Conservation (phyloP, 2,113 vertebrate species). For the Fulica atra region DNA sequence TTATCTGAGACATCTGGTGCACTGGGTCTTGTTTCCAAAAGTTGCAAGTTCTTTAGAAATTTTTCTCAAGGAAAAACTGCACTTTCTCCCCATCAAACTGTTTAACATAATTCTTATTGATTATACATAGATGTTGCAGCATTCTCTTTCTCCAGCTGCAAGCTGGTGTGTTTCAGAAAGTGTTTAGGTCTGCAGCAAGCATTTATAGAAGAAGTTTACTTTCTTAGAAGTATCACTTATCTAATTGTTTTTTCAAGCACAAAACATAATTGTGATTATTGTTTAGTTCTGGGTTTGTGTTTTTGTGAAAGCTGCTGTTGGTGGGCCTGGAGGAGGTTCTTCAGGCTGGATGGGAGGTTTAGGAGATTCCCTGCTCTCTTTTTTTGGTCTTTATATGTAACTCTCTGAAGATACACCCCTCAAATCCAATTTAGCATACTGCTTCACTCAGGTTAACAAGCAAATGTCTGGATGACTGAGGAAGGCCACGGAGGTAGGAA, state of each 20-base stretch:
- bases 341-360: not conserved
- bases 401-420: not conserved
- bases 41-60: not conserved
- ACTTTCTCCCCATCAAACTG: not conserved
- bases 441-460: not conserved
- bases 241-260: constrained; percentile 1
- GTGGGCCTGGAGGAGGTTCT: not conserved
- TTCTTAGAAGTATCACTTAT: constrained; percentile 10
- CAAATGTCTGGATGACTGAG: not conserved
- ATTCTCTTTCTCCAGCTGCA: constrained; percentile 40
- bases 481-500: not conserved
- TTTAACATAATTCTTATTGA: constrained; percentile 18
- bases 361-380: not conserved
- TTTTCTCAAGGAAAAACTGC: not conserved
- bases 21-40: not conserved
- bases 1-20: constrained; percentile 1
- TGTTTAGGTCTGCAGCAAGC: constrained; percentile 16
- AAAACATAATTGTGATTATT: not conserved
- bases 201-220: constrained; percentile 17
- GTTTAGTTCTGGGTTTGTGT: not conserved
- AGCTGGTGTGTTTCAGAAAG: not conserved
- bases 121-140: not conserved
- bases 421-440: not conserved
- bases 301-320: not conserved
- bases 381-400: not conserved